Percentiles rank a stretch among this genome's conserved stretches.
phyloP scores from a whole-genome alignment of 2,888 invertebrate genomes.

The Dryadula phaetusa region DNA sequence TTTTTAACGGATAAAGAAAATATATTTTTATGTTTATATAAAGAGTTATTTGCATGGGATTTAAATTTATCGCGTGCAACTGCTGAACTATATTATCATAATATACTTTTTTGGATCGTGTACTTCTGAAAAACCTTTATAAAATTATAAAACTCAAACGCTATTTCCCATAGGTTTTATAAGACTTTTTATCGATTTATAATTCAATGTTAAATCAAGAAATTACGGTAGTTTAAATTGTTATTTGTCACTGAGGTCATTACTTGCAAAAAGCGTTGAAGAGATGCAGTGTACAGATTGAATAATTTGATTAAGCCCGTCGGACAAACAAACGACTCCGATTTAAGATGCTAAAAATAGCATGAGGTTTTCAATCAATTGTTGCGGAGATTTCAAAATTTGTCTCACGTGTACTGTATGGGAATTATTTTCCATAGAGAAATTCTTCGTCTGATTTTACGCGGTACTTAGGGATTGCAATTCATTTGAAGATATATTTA shows the following conservation, averaged over 20 bases:
- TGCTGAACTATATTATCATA: background rate
- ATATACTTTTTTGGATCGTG: background rate
- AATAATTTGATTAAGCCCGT: conserved; percentile 42
- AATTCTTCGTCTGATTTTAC: background rate
- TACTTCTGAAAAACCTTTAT: background rate
- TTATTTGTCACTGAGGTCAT: conserved; percentile 37
- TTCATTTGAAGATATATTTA: background rate
- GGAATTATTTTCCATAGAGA: background rate
- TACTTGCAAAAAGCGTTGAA: conserved; percentile 37
- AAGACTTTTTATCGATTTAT: conserved; percentile 23
- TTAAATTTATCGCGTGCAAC: background rate
- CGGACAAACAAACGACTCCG: conserved; percentile 37
- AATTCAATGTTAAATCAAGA: conserved; percentile 15
- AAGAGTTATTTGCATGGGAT: background rate
- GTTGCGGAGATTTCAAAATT: conserved; percentile 23
- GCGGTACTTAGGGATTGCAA: background rate
- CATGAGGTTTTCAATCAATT: conserved; percentile 25
- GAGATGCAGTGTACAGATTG: conserved; percentile 38
- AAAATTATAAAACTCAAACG: background rate
- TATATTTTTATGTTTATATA: background rate
- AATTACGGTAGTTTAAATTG: conserved; percentile 19
- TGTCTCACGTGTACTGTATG: background rate
- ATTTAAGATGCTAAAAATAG: conserved; percentile 34
- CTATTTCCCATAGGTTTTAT: conserved; percentile 7
- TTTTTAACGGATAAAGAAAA: background rate